Conservation (phyloP, 2,113 vertebrate genomes). For the Zosterops borbonicus region DNA sequence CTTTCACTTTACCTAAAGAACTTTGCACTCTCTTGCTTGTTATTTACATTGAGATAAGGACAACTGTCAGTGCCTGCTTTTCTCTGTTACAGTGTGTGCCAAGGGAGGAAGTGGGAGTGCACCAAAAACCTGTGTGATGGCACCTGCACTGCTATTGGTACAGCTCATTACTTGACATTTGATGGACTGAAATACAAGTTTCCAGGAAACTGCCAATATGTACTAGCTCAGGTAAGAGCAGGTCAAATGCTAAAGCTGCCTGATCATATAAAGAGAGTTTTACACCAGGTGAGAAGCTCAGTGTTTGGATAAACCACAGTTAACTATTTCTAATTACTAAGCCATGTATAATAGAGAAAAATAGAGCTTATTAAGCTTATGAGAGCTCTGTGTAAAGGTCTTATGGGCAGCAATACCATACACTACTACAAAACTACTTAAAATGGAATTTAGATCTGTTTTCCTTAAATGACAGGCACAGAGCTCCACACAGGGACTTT, state of each 20-base stretch:
- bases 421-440: background rate
- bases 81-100: conserved; percentile 79
- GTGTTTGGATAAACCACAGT: background rate
- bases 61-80: background rate
- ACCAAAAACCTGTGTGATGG: conserved; percentile 83
- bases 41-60: background rate
- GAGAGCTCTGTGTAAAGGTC: background rate
- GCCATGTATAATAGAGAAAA: background rate
- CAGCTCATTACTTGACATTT: conserved; percentile 90
- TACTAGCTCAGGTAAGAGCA: conserved; percentile 88
- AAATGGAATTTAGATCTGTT: background rate
- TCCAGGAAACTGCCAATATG: conserved; percentile 91
- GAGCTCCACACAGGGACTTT: background rate
- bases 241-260: background rate
- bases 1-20: background rate
- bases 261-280: background rate
- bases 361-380: background rate
- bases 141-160: conserved; percentile 83
- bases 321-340: background rate
- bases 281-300: background rate
- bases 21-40: background rate
- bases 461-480: background rate
- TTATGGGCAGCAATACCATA: background rate
- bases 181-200: conserved; percentile 91
- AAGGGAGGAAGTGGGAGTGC: conserved; percentile 88